Percentiles rank a stretch among this genome's conserved stretches.
These are phyloP conservation scores for Girardia tigrina DNA, from an alignment of 2,888 invertebrate species.

Conservation along the genomic window DNA sequence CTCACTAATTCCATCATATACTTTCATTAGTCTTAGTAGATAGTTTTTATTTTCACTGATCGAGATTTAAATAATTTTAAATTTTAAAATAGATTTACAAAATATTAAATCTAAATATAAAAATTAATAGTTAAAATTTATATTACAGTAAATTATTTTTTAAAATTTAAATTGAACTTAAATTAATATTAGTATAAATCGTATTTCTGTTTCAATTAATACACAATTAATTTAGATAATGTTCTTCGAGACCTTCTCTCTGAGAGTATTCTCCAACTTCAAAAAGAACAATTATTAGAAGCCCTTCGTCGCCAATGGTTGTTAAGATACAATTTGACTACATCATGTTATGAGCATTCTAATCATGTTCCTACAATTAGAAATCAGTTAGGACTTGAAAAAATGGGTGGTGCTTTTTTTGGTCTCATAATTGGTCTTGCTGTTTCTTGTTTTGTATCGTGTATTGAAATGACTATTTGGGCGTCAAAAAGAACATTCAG, in stretches of 20 bases:
- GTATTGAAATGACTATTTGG: constrained; percentile 29
- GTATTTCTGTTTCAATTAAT: too few relatives aligned
- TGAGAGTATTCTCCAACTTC: constrained; percentile 28
- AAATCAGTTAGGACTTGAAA: constrained; percentile 29
- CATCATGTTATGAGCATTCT: constrained; percentile 30
- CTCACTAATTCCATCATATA: too few relatives aligned
- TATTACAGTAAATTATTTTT: too few relatives aligned
- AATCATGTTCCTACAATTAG: constrained; percentile 28
- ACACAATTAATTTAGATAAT: constrained; percentile 25
- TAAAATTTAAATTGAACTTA: too few relatives aligned
- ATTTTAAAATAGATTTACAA: too few relatives aligned
- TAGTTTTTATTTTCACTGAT: too few relatives aligned
- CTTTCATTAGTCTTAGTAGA: too few relatives aligned
- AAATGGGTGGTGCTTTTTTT: constrained; percentile 35
- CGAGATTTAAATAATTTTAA: too few relatives aligned
- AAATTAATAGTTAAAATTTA: too few relatives aligned
- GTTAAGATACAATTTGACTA: constrained; percentile 17
- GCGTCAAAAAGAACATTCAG: constrained; percentile 4
- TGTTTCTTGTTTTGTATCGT: constrained; percentile 26
- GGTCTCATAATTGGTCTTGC: constrained; percentile 27
- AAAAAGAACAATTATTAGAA: constrained; percentile 32
- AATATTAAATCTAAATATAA: too few relatives aligned
- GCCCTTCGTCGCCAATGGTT: constrained; percentile 23
- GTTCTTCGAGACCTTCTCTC: constrained; percentile 30
- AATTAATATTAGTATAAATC: too few relatives aligned